Percentiles rank a stretch among this genome's conserved stretches.
phyloP scores from a whole-genome alignment of 2,113 vertebrate genomes.

The Sardina pilchardus region DNA sequence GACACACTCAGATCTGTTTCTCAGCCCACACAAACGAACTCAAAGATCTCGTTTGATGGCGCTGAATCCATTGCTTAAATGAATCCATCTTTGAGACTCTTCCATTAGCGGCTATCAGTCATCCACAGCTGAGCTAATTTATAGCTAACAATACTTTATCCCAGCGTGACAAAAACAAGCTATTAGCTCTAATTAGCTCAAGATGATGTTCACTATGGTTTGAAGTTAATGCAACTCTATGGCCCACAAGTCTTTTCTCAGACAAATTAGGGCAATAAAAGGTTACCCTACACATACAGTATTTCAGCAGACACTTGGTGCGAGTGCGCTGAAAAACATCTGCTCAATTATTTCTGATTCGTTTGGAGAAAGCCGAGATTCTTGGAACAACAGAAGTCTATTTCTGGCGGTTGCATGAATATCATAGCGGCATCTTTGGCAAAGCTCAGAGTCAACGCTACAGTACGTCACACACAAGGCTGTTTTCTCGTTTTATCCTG shows the following conservation, averaged over 20 bases:
- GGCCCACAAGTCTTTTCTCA: background rate
- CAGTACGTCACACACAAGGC: background rate
- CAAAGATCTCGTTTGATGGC: background rate
- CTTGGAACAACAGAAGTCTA: background rate
- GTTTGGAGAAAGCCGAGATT: background rate
- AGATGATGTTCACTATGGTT: background rate
- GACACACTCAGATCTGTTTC: background rate
- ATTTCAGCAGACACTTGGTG: background rate
- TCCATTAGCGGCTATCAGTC: background rate
- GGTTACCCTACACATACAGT: background rate
- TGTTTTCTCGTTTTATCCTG: background rate
- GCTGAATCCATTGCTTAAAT: background rate
- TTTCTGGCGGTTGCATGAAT: background rate
- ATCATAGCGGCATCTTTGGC: background rate
- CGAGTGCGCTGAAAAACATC: background rate
- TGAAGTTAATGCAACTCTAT: background rate
- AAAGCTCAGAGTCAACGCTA: background rate
- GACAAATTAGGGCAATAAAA: background rate
- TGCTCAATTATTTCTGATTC: slow-evolving; percentile 4
- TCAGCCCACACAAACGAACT: background rate
- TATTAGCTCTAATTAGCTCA: background rate
- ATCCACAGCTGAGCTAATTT: background rate
- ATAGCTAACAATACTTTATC: background rate
- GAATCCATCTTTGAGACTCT: background rate
- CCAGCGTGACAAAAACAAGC: background rate